phyloP scores from a whole-genome alignment of 2,797 vertebrate genomes.

The Oreochromis mossambicus region DNA sequence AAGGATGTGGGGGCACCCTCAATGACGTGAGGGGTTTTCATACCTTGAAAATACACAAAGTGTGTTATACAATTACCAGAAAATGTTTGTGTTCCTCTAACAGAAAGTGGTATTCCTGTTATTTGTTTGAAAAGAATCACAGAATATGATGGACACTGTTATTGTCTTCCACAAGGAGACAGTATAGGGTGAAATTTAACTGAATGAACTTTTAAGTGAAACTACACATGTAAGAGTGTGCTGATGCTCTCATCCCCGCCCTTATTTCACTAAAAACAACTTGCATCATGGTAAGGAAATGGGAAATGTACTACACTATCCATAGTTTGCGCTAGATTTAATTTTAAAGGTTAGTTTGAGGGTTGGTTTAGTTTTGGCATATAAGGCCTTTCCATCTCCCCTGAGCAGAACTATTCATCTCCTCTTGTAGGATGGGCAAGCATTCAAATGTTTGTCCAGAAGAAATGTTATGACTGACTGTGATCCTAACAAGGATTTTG shows the following conservation, averaged over 20 bases:
- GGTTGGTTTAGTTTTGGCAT: background rate
- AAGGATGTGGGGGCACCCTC: background rate
- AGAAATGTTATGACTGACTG: background rate
- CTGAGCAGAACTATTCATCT: fast-evolving
- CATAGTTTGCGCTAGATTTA: background rate
- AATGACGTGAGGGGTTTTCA: fast-evolving
- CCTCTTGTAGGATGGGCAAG: background rate
- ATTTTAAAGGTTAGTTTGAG: background rate
- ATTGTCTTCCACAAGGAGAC: background rate
- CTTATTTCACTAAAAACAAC: background rate
- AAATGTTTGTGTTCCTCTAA: background rate
- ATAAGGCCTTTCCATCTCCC: background rate
- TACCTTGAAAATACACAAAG: background rate
- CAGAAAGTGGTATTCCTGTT: background rate
- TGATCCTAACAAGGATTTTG: fast-evolving
- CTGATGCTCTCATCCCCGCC: background rate
- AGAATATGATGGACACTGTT: background rate
- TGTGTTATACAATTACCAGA: background rate
- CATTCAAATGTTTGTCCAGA: background rate
- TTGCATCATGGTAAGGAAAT: background rate
- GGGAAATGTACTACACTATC: fast-evolving
- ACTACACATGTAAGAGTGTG: background rate
- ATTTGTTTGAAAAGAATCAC: background rate
- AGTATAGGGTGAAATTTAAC: background rate
- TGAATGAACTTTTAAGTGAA: background rate